phyloP scores from a whole-genome alignment of 1,140 invertebrate genomes.

The Bombus polaris region DNA sequence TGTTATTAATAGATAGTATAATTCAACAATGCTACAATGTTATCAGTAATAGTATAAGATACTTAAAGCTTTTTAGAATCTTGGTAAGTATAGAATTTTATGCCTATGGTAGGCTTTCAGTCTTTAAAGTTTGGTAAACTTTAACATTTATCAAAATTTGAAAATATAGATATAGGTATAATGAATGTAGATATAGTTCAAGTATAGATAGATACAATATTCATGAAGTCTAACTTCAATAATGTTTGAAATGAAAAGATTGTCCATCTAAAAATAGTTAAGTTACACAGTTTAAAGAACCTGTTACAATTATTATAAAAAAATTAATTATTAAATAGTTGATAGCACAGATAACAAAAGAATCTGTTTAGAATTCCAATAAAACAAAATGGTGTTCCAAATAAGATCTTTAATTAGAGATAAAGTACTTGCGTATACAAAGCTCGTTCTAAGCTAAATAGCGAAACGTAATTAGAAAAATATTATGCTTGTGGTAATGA shows the following conservation, averaged over 20 bases:
- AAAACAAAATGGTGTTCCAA: not conserved
- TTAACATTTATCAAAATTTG: too few species aligned
- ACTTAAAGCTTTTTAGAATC: not conserved
- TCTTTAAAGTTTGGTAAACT: too few species aligned
- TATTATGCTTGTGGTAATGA: not conserved
- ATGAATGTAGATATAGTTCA: too few species aligned
- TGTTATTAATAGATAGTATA: not conserved
- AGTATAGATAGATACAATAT: too few species aligned
- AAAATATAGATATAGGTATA: too few species aligned
- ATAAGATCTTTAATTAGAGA: not conserved
- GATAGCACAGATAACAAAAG: not conserved
- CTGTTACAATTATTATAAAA: not conserved
- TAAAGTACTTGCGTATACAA: not conserved
- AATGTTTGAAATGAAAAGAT: not conserved
- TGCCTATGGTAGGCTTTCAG: too few species aligned
- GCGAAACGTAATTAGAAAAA: not conserved
- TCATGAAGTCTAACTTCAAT: not conserved
- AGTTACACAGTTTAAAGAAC: not conserved
- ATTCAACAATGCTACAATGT: not conserved
- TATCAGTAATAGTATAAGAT: not conserved
- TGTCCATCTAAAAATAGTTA: not conserved
- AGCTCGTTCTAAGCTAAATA: not conserved
- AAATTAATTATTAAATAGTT: not conserved
- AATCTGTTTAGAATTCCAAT: not conserved
- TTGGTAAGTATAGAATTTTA: not conserved